phyloP scores from a whole-genome alignment of 2,113 vertebrate species.

The Vireo altiloquus region DNA sequence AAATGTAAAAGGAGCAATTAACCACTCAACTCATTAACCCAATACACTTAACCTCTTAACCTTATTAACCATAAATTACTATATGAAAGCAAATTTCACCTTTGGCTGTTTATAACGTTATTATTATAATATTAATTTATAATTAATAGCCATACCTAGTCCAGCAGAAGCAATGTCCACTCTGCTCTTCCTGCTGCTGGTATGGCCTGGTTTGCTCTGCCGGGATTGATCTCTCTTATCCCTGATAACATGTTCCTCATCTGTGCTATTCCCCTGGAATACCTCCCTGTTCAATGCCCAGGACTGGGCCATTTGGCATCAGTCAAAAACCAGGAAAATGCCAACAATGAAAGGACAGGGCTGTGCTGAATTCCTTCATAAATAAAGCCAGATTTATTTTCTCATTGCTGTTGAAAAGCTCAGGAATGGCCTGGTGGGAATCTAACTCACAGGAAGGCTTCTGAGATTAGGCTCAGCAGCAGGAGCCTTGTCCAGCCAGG shows the following conservation, averaged over 20 bases:
- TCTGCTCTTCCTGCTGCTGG: background rate
- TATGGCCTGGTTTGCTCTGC: background rate
- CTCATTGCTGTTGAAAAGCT: background rate
- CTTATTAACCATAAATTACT: too few species aligned
- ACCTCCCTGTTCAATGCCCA: accelerated
- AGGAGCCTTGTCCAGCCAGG: background rate
- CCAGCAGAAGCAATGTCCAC: background rate
- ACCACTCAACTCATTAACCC: too few species aligned
- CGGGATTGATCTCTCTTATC: background rate
- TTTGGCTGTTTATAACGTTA: too few species aligned
- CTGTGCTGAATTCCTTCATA: background rate
- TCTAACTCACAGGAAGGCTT: background rate
- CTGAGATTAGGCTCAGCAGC: background rate
- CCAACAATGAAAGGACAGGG: background rate
- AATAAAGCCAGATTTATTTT: background rate
- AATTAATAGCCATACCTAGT: background rate
- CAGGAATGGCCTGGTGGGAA: background rate
- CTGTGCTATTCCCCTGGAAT: background rate
- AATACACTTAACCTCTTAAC: too few species aligned
- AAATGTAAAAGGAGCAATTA: too few species aligned
- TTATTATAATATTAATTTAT: background rate
- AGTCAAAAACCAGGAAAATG: background rate
- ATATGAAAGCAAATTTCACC: too few species aligned
- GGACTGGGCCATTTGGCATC: background rate
- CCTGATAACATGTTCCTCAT: background rate